A percentile compares a stretch with the other conserved stretches of the same genome.
Conservation (phyloP, 2,113 vertebrate species). For the Leptobrachium leishanense region DNA sequence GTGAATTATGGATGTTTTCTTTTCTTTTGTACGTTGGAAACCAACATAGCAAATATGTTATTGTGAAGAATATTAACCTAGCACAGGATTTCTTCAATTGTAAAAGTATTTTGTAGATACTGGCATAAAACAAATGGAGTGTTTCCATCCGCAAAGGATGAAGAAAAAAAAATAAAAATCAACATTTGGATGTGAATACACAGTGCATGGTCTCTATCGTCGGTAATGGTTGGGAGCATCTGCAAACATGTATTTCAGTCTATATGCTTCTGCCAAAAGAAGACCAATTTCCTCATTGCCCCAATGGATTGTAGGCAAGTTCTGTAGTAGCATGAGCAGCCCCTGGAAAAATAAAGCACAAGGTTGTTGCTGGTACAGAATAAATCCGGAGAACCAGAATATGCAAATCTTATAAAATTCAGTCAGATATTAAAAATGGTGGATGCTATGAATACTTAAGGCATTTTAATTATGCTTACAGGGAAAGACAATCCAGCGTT, state of each 20-base stretch:
- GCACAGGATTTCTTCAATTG: neutral
- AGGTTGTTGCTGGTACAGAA: neutral
- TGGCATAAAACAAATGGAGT: neutral
- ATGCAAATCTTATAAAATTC: neutral
- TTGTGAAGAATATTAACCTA: neutral
- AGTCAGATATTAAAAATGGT: neutral
- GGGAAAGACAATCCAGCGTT: too few relatives aligned
- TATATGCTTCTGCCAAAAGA: conserved; percentile 94
- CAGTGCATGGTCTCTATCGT: conserved; percentile 68
- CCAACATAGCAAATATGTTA: neutral
- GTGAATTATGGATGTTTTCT: too few relatives aligned
- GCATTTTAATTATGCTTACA: too few relatives aligned
- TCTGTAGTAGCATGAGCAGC: conserved; percentile 95
- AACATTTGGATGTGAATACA: neutral
- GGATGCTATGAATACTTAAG: neutral
- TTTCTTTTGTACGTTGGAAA: too few relatives aligned
- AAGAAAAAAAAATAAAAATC: neutral
- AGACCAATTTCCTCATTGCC: conserved; percentile 96
- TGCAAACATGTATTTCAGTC: conserved; percentile 98
- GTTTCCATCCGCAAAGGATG: too few relatives aligned
- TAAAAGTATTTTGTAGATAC: neutral
- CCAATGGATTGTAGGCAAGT: conserved; percentile 98
- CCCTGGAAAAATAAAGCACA: conserved; percentile 71
- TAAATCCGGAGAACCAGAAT: neutral
- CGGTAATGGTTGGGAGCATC: conserved; percentile 96